Evolutionary conservation across 1,140 invertebrate genomes (phyloP), one percentile per base, ranked within the genome.

Genomic region (Aphis gossypii): DNA sequence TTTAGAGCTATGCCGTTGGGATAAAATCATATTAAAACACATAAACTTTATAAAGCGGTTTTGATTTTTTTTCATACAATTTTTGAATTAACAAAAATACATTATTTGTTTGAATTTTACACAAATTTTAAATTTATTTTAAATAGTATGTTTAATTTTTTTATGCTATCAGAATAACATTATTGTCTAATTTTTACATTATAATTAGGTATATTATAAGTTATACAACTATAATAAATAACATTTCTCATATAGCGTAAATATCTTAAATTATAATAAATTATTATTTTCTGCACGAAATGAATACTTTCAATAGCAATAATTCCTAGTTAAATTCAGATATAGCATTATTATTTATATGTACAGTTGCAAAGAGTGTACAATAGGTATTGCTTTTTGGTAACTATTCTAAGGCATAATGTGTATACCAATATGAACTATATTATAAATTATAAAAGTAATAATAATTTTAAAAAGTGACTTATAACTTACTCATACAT

Each of bases 381-480:
- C 11, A 18, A 11, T 87, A 86, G 23, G n/a, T 56, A 89, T 89
- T 89, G 87, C 48, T 89, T 89, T 56, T 41, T 89, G 87, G 87
- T 89, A 89, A 89, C 87, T 89, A 89, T 56, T 89, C 54, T 89
- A 54, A 56, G 48, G 48, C 23, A 38, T 89, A 54, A 38, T 89
- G 54, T 35, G 21, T 35, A 89, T 89, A 89, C 87, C 48, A 41
- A 56, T 68, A 68, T n/a, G n/a, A 89, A 89, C n/a, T 88, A 88
- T 54, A 88, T 21, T 41, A 14, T 86, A 51, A 68, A n/a, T 35
- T 35, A 35, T 35, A 35, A 35, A 35, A n/a, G 30, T 56, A 89
- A 35, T 54, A 89, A 56, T 56, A 56, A 89, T 38, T 89, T 56
- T 89, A 2, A 23, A 87, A 38, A 89, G 83, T 30, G 30, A 51